Evolutionary conservation across 2,888 invertebrate genomes (phyloP).

Genomic region (Syritta pipiens): DNA sequence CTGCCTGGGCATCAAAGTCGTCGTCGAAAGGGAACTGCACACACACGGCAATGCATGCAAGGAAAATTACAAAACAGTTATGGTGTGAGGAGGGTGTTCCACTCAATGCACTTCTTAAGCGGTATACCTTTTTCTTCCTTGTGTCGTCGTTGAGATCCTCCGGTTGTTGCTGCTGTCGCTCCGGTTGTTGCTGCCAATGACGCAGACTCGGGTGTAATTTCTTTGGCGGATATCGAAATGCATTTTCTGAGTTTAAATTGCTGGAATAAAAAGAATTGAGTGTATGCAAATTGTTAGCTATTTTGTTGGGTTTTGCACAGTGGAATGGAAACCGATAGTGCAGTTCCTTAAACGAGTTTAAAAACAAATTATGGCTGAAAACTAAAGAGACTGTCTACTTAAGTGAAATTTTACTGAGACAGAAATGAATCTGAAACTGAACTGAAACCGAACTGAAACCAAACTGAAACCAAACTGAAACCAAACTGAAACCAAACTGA

Average conservation of each 20-base stretch:
- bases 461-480: no score
- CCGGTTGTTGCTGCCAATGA: background rate
- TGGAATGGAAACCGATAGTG: background rate
- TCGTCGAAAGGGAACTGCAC: constrained; percentile 44
- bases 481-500: no score
- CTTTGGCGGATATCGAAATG: constrained; percentile 10
- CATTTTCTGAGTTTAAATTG: constrained; percentile 17
- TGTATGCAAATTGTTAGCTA: background rate
- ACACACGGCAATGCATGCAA: constrained; percentile 37
- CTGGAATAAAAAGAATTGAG: constrained; percentile 14
- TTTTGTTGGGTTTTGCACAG: background rate
- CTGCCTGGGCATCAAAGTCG: constrained; percentile 1
- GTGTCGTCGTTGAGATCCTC: constrained; percentile 3
- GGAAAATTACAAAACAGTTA: constrained; percentile 51
- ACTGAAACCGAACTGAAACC: no score
- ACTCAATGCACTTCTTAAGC: constrained; percentile 53
- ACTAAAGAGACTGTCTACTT: no score
- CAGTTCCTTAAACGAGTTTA: no score
- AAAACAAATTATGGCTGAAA: no score
- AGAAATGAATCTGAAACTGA: no score
- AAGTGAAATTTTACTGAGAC: no score
- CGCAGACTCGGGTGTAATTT: background rate
- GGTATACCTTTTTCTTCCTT: constrained; percentile 23
- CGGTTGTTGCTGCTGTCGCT: constrained; percentile 4
- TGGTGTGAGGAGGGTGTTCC: constrained; percentile 41